These are phyloP conservation scores for Synanthedon andrenaeformis DNA, from an alignment of 2,888 invertebrate genomes.

Conservation along the genomic window DNA sequence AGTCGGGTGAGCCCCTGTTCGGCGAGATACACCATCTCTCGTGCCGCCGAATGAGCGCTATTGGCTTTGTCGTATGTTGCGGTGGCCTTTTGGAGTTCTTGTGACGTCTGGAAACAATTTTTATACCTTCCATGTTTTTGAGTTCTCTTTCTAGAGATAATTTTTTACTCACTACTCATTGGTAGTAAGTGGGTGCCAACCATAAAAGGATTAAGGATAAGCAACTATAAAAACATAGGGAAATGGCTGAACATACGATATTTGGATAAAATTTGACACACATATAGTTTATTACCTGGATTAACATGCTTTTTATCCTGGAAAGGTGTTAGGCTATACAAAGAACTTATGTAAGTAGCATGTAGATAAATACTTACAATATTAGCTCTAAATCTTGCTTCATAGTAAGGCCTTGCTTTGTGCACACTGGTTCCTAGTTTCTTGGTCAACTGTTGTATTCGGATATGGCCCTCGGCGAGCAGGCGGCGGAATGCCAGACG, in stretches of 20 bases:
- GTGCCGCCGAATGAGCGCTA: constrained; percentile 89
- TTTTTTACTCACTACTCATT: background rate
- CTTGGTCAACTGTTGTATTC: constrained; percentile 82
- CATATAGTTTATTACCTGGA: too few species aligned
- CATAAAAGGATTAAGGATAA: too few species aligned
- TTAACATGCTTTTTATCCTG: too few species aligned
- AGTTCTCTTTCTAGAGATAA: background rate
- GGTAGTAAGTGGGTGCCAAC: too few species aligned
- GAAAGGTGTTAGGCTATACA: too few species aligned
- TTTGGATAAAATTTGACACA: too few species aligned
- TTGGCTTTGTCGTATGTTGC: constrained; percentile 87
- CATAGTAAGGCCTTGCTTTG: constrained; percentile 91
- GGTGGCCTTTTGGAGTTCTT: constrained; percentile 85
- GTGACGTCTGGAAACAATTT: constrained; percentile 69
- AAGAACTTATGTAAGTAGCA: too few species aligned
- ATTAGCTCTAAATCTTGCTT: constrained; percentile 85
- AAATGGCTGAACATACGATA: too few species aligned
- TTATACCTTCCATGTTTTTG: background rate
- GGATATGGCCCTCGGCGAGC: constrained; percentile 84
- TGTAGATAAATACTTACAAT: constrained; percentile 64
- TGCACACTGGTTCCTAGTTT: constrained; percentile 88
- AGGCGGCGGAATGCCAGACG: constrained; percentile 84
- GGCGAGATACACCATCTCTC: constrained; percentile 82
- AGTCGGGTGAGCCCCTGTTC: constrained; percentile 73
- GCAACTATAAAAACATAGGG: too few species aligned